Percentiles rank a stretch among this genome's conserved stretches.
Evolutionary conservation across 2,888 invertebrate species (phyloP).

Genomic region (Lepidocyrtinus sp.): DNA sequence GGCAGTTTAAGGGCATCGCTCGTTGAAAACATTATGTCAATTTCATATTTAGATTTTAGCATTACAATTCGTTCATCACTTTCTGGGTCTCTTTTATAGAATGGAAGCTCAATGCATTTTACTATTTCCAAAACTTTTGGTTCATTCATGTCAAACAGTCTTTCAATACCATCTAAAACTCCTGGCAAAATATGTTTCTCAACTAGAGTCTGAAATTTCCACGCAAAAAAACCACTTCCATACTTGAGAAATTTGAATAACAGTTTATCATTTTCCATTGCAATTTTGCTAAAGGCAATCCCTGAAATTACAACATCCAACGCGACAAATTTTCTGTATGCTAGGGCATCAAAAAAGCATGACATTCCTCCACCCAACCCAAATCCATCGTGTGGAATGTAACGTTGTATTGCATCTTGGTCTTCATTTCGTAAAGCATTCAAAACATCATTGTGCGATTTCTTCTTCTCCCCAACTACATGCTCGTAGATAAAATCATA

Average conservation of each 20-base stretch:
- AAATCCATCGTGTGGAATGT: slow-evolving; percentile 41
- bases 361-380: slow-evolving; percentile 29
- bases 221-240: slow-evolving; percentile 63
- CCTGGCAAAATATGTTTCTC: slow-evolving; percentile 46
- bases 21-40: neutral
- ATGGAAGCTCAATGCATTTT: slow-evolving; percentile 59
- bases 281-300: slow-evolving; percentile 31
- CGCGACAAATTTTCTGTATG: slow-evolving; percentile 58
- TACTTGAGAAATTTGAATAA: slow-evolving; percentile 64
- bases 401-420: neutral
- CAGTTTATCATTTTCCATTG: slow-evolving; percentile 32
- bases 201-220: slow-evolving; percentile 35
- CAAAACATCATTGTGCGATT: slow-evolving; percentile 25
- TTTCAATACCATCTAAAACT: slow-evolving; percentile 59
- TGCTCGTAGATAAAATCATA: slow-evolving; percentile 61
- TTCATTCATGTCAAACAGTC: slow-evolving; percentile 22
- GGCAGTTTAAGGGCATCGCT: slow-evolving; percentile 58
- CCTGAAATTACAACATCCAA: slow-evolving; percentile 53
- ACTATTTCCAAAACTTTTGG: slow-evolving; percentile 20
- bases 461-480: slow-evolving; percentile 59
- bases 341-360: slow-evolving; percentile 52
- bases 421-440: neutral
- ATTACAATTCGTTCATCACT: slow-evolving; percentile 19
- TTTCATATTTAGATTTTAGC: slow-evolving; percentile 20
- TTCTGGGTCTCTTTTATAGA: slow-evolving; percentile 43